phyloP scores from a whole-genome alignment of 2,888 invertebrate genomes.

The Pandemis heparana region DNA sequence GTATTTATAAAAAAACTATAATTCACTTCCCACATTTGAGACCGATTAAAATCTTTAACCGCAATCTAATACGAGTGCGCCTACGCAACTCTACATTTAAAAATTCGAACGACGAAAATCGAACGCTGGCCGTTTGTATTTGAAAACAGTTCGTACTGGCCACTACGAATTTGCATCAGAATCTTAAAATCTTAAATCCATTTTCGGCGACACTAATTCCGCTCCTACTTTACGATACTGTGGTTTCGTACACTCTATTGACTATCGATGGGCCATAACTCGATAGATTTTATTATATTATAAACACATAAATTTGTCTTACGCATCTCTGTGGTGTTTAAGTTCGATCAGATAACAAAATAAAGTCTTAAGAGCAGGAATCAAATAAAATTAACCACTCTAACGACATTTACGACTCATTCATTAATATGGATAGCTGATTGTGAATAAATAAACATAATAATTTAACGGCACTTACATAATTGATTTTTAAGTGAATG shows the following conservation, averaged over 20 bases:
- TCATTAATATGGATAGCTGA: conserved; percentile 36
- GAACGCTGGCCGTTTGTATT: conserved; percentile 61
- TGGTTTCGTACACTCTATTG: conserved; percentile 60
- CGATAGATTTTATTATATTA: conserved; percentile 68
- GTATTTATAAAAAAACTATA: conserved; percentile 70
- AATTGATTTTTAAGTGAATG: conserved; percentile 51
- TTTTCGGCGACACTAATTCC: conserved; percentile 72
- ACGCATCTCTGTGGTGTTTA: conserved; percentile 61
- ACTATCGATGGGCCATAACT: conserved; percentile 65
- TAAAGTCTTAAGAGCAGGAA: conserved; percentile 49
- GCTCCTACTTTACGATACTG: conserved; percentile 71
- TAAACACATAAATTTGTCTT: conserved; percentile 70
- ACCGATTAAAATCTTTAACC: conserved; percentile 79
- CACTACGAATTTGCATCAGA: conserved; percentile 75
- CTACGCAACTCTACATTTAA: conserved; percentile 76
- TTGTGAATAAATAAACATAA: conserved; percentile 32
- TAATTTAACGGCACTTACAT: conserved; percentile 35
- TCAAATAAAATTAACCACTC: conserved; percentile 34
- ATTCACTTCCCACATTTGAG: conserved; percentile 76
- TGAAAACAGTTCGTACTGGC: conserved; percentile 57
- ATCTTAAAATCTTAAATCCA: conserved; percentile 65
- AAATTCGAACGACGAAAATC: conserved; percentile 66
- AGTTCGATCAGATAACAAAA: conserved; percentile 62
- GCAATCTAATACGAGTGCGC: conserved; percentile 72
- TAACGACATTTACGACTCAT: conserved; percentile 32